Evolutionary conservation across 2,113 vertebrate species (phyloP).

Genomic region (Picathartes gymnocephalus): DNA sequence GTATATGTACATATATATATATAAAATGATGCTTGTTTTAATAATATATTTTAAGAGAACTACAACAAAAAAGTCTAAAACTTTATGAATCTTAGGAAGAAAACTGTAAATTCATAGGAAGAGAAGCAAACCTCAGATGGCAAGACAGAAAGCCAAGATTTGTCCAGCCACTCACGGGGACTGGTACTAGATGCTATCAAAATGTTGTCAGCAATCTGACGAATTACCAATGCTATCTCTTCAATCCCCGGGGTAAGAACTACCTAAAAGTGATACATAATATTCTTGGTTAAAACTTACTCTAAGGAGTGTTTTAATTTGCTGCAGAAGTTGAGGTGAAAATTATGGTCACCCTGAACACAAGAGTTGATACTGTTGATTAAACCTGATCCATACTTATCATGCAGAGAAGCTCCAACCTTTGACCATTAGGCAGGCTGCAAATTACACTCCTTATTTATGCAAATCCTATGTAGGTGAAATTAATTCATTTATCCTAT

Average conservation of each 20-base stretch:
- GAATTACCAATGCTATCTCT: slow-evolving; percentile 79
- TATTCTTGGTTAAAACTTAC: background rate
- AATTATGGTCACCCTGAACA: background rate
- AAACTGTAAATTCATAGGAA: background rate
- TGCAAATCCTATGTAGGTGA: background rate
- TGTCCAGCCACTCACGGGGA: slow-evolving; percentile 78
- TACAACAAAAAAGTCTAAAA: background rate
- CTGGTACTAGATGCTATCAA: slow-evolving; percentile 75
- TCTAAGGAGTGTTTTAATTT: background rate
- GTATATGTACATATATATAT: too few species aligned
- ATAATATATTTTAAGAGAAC: background rate
- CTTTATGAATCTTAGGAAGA: background rate
- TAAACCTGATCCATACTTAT: background rate
- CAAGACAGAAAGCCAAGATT: slow-evolving; percentile 83
- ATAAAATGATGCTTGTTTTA: background rate
- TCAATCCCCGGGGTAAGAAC: slow-evolving; percentile 75
- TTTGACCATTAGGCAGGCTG: background rate
- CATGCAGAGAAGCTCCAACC: background rate
- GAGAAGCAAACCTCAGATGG: slow-evolving; percentile 80
- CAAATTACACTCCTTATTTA: background rate
- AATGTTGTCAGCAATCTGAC: slow-evolving; percentile 80
- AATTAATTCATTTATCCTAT: background rate
- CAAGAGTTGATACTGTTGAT: background rate
- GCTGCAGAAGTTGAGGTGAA: background rate
- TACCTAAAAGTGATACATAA: slow-evolving; percentile 72